Evolutionary conservation across 2,113 vertebrate genomes (phyloP), one percentile per base, ranked within the genome.

Genomic region (Propithecus coquereli): DNA sequence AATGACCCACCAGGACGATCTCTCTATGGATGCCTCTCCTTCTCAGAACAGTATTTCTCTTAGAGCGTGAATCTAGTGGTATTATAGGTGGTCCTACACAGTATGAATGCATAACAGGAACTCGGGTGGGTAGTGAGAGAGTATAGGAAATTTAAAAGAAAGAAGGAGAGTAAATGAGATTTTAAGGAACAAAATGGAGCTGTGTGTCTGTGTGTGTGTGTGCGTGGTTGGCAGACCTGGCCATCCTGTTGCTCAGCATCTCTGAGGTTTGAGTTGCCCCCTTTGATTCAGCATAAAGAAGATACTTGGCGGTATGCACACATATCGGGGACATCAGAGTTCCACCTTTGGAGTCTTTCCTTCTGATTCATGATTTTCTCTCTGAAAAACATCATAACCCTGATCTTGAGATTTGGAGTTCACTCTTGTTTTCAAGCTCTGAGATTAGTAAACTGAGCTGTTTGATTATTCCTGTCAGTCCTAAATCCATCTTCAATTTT

Each of bases 341-440:
- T 99, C 98, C 32, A 97, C 98, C 90, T 95, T 99, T 50, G 95
- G 16, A 0, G 63, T 5, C 70, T 98, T 98, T 91, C 98, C 97
- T 68, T 98, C 93, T 8, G 79, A 52, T 81, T 96, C 6, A 0
- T 11, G 40, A 40, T 97, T 97, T 98, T 98, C 96, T 98, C 92
- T 97, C 98, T 99, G 95, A 94, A 98, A 98, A 86, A 97, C 25
- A 98, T 84, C 20, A 96, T n/a, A 83, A 57, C 37, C 25, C 77
- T 27, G 23, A 95, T 23, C 34, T n/a, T 94, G 30, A 91, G 77
- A 86, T 59, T 70, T 71, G 50, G 27, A 71, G 32, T 27, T 17
- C 9, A 71, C 6, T 43, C 59, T 87, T 59, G 32, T 80, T 94
- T 93, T 54, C 93, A 52, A 93, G 8, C 43, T 82, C 65, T 89